Percentiles rank a stretch among this genome's conserved stretches.
Evolutionary conservation across 1,140 invertebrate genomes (phyloP).

Genomic region (Myzus persicae): DNA sequence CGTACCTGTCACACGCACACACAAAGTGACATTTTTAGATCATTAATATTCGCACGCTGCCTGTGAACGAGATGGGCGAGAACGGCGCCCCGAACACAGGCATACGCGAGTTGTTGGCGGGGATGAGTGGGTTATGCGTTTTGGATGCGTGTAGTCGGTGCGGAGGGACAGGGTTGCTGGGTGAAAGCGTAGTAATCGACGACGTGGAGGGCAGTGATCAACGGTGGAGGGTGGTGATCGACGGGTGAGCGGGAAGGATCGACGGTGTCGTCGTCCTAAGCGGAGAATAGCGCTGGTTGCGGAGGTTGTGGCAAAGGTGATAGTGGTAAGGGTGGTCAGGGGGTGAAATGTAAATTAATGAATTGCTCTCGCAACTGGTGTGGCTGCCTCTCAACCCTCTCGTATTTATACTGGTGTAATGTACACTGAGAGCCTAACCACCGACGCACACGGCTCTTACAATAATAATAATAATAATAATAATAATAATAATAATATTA

Average conservation of each 20-base stretch:
- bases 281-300: not conserved
- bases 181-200: conserved; percentile 1
- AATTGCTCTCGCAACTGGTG: conserved; percentile 49
- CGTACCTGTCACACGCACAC: conserved; percentile 70
- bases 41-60: conserved; percentile 26
- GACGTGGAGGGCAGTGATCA: not conserved
- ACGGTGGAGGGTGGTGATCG: not conserved
- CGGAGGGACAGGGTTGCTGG: not conserved
- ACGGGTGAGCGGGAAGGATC: not conserved
- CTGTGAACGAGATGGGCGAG: not conserved
- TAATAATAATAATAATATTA: conserved; percentile 33
- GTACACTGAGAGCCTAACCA: not conserved
- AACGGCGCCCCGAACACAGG: not conserved
- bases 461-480: conserved; percentile 39
- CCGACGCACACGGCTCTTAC: not conserved
- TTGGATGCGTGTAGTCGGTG: no score
- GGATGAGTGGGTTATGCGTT: no score
- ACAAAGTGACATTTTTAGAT: conserved; percentile 57
- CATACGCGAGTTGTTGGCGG: no score
- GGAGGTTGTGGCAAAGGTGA: not conserved
- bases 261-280: not conserved
- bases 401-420: not conserved
- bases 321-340: not conserved
- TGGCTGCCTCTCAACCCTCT: not conserved
- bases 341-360: conserved; percentile 53